Percentiles rank a stretch among this genome's conserved stretches.
phyloP scores from a whole-genome alignment of 2,797 vertebrate species.

The Syncerus caffer region DNA sequence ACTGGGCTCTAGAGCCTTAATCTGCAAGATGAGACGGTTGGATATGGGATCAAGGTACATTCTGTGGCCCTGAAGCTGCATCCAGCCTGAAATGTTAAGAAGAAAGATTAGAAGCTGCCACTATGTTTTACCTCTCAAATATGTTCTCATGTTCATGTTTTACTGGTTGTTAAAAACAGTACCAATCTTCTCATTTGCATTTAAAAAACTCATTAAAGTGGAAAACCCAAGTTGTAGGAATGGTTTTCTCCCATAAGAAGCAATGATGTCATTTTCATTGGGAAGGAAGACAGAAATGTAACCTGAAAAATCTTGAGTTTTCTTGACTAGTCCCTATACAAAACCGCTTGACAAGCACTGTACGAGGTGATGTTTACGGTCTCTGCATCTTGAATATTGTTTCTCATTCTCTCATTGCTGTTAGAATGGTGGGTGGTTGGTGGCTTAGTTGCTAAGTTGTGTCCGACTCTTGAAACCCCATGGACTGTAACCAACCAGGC shows the following conservation, averaged over 20 bases:
- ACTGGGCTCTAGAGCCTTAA: background rate
- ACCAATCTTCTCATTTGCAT: background rate
- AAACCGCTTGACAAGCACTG: background rate
- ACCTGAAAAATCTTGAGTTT: background rate
- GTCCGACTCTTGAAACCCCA: background rate
- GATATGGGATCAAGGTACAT: background rate
- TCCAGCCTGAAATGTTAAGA: background rate
- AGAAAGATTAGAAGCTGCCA: background rate
- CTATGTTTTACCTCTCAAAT: background rate
- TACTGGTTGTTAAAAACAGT: background rate
- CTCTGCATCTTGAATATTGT: background rate
- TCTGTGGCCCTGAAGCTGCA: background rate
- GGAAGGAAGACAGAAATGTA: background rate
- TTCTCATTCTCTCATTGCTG: background rate
- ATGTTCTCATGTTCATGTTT: background rate
- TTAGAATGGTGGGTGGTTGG: background rate
- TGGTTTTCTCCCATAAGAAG: background rate
- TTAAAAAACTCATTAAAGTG: background rate
- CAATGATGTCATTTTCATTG: background rate
- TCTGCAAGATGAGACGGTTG: background rate
- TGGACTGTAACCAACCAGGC: background rate
- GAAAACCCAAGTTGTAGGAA: background rate
- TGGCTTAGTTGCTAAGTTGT: background rate
- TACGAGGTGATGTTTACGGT: background rate
- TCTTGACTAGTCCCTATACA: background rate